Evolutionary conservation across 2,888 invertebrate genomes (phyloP).

Genomic region (Alloplasta piceator): DNA sequence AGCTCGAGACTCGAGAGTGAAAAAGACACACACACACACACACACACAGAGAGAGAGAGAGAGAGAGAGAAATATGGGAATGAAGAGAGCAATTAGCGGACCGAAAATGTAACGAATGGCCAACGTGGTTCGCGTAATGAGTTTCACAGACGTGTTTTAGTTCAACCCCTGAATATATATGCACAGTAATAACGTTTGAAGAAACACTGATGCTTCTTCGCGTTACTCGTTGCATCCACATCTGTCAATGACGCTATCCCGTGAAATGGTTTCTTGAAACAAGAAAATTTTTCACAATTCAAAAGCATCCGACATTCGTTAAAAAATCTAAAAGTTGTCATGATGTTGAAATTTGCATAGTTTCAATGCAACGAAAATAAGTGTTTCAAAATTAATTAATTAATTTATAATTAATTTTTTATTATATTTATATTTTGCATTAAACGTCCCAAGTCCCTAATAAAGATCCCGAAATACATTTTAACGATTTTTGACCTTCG

Average conservation of each 20-base stretch:
- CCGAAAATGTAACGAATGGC: constrained; percentile 46
- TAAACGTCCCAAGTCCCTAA: too few species aligned
- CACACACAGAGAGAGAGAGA: too few species aligned
- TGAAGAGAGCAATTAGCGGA: constrained; percentile 49
- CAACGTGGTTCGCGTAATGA: constrained; percentile 52
- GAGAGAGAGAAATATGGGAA: constrained; percentile 10
- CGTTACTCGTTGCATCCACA: not conserved
- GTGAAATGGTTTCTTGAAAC: not conserved
- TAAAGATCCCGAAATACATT: not conserved
- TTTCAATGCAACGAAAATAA: not conserved
- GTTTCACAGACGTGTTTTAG: constrained; percentile 23
- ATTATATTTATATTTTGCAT: not conserved
- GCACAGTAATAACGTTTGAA: constrained; percentile 19
- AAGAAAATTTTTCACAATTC: not conserved
- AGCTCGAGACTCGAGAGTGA: constrained; percentile 12
- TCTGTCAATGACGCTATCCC: constrained; percentile 13
- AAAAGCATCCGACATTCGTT: not conserved
- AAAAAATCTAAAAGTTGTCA: not conserved
- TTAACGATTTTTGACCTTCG: not conserved
- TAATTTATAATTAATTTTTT: not conserved
- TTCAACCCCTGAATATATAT: constrained; percentile 11
- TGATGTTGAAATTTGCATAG: not conserved
- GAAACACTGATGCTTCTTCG: constrained; percentile 27
- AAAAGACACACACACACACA: too few species aligned
- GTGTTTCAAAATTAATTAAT: not conserved